Evolutionary conservation across 2,113 vertebrate genomes (phyloP).

Genomic region (Ceyx melanurus): DNA sequence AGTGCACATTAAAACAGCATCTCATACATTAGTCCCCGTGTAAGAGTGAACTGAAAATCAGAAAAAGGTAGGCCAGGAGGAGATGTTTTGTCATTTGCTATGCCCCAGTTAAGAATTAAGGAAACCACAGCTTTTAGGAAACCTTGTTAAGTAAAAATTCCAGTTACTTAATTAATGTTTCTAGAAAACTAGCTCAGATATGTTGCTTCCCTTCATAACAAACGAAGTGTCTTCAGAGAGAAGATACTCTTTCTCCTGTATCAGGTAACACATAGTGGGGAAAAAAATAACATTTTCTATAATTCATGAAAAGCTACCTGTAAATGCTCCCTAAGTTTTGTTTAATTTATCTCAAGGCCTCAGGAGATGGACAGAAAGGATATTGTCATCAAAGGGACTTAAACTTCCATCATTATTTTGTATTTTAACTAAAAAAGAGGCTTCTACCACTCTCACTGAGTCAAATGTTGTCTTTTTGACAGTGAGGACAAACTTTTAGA

Average conservation of each 20-base stretch:
- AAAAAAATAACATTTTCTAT: background rate
- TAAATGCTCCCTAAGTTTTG: background rate
- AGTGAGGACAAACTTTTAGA: background rate
- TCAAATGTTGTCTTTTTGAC: background rate
- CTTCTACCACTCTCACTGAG: background rate
- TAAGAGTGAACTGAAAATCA: background rate
- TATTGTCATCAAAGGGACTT: background rate
- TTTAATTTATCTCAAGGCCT: background rate
- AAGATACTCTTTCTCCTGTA: background rate
- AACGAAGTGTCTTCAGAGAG: background rate
- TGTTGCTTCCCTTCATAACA: rapidly evolving
- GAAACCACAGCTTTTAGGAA: background rate
- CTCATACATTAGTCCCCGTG: background rate
- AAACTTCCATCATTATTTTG: background rate
- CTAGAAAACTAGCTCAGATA: background rate
- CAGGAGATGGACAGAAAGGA: background rate
- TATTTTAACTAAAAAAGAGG: background rate
- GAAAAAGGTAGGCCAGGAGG: background rate
- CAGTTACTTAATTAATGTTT: background rate
- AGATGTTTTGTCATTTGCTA: background rate
- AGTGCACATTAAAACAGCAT: background rate
- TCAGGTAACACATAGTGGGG: background rate
- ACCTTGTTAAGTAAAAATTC: background rate
- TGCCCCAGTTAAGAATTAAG: background rate
- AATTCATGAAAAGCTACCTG: background rate